phyloP scores from a whole-genome alignment of 2,113 vertebrate genomes.

The Pampusana beccarii region DNA sequence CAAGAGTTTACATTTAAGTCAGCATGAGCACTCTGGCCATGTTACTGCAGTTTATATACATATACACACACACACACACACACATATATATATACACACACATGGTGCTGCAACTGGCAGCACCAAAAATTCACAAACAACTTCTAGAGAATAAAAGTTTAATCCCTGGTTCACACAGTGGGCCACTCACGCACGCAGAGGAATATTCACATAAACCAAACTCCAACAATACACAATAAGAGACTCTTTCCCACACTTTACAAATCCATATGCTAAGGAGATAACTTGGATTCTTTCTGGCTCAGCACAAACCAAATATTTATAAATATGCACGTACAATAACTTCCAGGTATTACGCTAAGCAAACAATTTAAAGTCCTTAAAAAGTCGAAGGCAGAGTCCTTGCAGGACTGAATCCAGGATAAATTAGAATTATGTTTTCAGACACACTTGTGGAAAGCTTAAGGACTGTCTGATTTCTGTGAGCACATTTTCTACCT shows the following conservation, averaged over 20 bases:
- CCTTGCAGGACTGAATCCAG: neutral
- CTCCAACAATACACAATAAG: too few species aligned
- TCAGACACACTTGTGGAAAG: neutral
- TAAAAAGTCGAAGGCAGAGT: neutral
- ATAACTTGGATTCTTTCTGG: neutral
- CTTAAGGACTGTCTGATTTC: neutral
- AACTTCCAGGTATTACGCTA: neutral
- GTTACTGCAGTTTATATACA: neutral
- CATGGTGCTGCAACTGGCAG: neutral
- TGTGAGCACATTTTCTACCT: neutral
- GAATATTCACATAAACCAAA: neutral
- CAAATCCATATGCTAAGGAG: neutral
- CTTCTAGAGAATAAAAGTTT: neutral
- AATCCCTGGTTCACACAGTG: neutral
- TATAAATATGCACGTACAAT: neutral
- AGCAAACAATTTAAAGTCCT: neutral
- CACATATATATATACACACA: neutral
- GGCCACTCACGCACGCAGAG: neutral
- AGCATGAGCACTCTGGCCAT: neutral
- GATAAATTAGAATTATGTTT: neutral
- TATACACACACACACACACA: rapidly evolving
- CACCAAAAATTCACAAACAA: neutral
- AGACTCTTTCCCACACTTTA: neutral
- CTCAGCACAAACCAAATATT: neutral
- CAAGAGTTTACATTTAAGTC: neutral